Percentiles rank a stretch among this genome's conserved stretches.
Evolutionary conservation across 2,797 vertebrate species (phyloP).

Genomic region (Huso huso): DNA sequence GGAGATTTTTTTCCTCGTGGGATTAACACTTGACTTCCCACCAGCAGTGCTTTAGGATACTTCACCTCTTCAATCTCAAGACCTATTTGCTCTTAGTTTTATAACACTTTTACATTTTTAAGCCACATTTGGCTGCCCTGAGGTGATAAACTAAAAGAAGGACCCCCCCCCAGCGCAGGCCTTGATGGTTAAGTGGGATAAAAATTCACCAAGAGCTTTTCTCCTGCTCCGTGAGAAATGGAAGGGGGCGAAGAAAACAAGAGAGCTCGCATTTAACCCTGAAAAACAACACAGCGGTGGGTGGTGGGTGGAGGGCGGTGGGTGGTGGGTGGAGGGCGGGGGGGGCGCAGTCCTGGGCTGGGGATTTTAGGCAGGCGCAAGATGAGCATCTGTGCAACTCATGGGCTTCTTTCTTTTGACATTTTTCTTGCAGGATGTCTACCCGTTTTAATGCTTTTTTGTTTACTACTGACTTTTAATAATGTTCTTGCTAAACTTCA

Average conservation of each 20-base stretch:
- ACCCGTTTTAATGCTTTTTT: no score
- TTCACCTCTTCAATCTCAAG: no score
- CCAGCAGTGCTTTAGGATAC: no score
- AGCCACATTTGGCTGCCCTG: conserved; percentile 42
- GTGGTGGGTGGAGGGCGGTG: conserved; percentile 7
- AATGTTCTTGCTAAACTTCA: no score
- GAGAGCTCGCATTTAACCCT: not conserved
- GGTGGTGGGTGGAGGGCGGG: conserved; percentile 10
- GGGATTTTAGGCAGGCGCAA: no score
- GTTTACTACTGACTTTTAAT: no score
- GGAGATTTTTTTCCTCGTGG: no score
- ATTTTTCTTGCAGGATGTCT: no score
- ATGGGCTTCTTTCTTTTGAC: no score
- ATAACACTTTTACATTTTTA: conserved; percentile 42
- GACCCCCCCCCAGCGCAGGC: conserved; percentile 12
- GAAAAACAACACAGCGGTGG: conserved; percentile 14
- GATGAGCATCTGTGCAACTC: no score
- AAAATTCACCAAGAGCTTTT: conserved; percentile 52
- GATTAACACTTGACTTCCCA: no score
- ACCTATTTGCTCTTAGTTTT: no score
- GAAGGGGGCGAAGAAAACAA: not conserved
- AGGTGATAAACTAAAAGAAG: conserved; percentile 32
- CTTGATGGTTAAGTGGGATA: conserved; percentile 43
- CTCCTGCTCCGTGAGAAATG: not conserved
- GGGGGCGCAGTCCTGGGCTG: not conserved